These are phyloP conservation scores for Acanthurus lineatus DNA, from an alignment of 2,797 vertebrate species.

Conservation along the genomic window DNA sequence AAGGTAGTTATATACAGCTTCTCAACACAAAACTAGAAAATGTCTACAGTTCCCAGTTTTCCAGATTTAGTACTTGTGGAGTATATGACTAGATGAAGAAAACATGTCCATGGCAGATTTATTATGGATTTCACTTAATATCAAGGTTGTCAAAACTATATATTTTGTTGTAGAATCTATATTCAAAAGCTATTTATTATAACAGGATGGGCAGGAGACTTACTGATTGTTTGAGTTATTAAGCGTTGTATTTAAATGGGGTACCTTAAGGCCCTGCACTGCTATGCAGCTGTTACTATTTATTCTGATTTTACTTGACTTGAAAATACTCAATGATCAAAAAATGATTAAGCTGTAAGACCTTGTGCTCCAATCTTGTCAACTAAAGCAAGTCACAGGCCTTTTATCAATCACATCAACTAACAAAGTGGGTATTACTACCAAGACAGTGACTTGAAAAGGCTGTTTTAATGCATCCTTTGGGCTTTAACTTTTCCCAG, in stretches of 20 bases:
- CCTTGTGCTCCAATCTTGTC: constrained; percentile 1
- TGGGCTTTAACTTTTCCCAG: neutral
- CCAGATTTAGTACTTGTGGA: neutral
- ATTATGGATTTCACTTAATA: neutral
- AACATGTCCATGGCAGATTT: neutral
- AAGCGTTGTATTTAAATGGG: neutral
- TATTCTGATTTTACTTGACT: neutral
- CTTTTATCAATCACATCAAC: neutral
- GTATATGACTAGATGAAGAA: neutral
- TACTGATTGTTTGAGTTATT: neutral
- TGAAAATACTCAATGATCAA: neutral
- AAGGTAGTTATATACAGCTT: constrained; percentile 23
- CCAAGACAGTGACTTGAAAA: neutral
- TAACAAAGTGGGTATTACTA: neutral
- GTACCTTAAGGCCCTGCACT: neutral
- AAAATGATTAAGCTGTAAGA: neutral
- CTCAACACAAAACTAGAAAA: neutral
- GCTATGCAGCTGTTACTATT: neutral
- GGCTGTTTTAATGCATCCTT: neutral
- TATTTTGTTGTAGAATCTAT: neutral
- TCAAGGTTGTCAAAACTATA: neutral
- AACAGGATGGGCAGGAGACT: neutral
- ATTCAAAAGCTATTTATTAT: neutral
- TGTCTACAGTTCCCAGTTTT: neutral
- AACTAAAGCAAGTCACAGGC: neutral